Evolutionary conservation across 1,140 invertebrate species (phyloP), one percentile per base, ranked within the genome.

Genomic region (Oppia nitens): DNA sequence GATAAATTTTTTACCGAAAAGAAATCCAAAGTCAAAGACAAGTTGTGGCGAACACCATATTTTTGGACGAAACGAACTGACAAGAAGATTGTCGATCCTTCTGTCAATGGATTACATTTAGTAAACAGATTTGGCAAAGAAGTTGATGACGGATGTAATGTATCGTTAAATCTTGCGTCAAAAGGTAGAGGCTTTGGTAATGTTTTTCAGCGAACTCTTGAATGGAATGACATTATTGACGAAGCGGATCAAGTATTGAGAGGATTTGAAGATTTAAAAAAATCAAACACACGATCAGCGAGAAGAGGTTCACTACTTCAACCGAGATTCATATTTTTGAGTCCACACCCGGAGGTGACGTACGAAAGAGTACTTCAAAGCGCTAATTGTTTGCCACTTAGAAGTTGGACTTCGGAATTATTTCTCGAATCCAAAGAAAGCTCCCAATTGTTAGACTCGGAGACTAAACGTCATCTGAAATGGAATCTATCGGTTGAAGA

Each of bases 1-100:
- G 47, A 57, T 27, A 57, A 52, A 40, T 57, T 49, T 45, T 27
- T 57, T 21, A 9, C 20, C 1, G 4, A 27, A 11, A 25, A 45
- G 6, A 47, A 57, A 48, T 9, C 40, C 23, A 57, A 49, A 45
- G 23, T 50, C n/a, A 57, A 57, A 28, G 56, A 57, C 26, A 57
- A 57, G 50, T 45, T 57, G 40, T 57, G 56, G 56, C 40, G 47
- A n/a, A 57, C 48, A 49, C 56, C 56, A 20, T 49, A 49, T n/a
- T 1, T 20, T 21, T 57, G 48, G 23, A 17, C 45, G 3, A 20
- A 55, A 11, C 21, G 24, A 24, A 32, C 29, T 21, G 56, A 50
- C 20, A 47, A 49, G 3, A 3, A 29, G 23, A n/a, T 4, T 20
- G 25, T 48, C n/a, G 27, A 53, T 27, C 6, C 32, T 17, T 9